Percentiles rank a stretch among this genome's conserved stretches.
phyloP scores from a whole-genome alignment of 1,140 invertebrate species.

The Platorchestia sp. region DNA sequence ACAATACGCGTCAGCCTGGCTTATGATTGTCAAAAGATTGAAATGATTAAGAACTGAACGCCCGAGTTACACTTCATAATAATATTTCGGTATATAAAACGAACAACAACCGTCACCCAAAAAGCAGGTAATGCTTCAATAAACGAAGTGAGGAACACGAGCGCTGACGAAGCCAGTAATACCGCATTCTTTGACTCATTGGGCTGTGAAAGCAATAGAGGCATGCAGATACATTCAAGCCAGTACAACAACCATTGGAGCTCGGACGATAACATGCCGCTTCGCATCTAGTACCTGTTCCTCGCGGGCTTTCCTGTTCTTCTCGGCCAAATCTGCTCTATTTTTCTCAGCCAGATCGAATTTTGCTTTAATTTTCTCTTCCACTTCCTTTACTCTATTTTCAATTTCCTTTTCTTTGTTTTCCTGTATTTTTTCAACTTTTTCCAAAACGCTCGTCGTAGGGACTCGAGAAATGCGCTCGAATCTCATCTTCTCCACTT shows the following conservation, averaged over 20 bases:
- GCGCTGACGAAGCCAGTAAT: not conserved
- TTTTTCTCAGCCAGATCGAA: slow-evolving; percentile 65
- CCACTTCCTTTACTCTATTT: slow-evolving; percentile 61
- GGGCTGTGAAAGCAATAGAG: not conserved
- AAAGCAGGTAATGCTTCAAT: not conserved
- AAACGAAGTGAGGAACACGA: not conserved
- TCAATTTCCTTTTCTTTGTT: slow-evolving; percentile 62
- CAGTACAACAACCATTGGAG: not conserved
- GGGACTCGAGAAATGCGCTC: slow-evolving; percentile 59
- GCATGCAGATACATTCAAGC: not conserved
- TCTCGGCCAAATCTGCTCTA: slow-evolving; percentile 56
- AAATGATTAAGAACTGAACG: too few relatives aligned
- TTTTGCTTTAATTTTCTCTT: slow-evolving; percentile 62
- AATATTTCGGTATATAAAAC: not conserved
- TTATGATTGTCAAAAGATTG: not conserved
- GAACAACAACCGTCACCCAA: not conserved
- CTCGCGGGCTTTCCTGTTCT: slow-evolving; percentile 59
- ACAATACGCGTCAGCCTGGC: not conserved
- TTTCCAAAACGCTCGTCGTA: slow-evolving; percentile 43
- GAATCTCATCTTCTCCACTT: slow-evolving; percentile 59
- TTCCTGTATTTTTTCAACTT: slow-evolving; percentile 62
- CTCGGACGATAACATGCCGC: not conserved
- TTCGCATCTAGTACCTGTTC: slow-evolving; percentile 46
- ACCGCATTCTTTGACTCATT: not conserved
- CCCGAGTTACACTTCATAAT: not conserved